Base-by-base conservation (phyloP, 64 coral and sea anemone genomes). In the Platygyra sinensis region DNA sequence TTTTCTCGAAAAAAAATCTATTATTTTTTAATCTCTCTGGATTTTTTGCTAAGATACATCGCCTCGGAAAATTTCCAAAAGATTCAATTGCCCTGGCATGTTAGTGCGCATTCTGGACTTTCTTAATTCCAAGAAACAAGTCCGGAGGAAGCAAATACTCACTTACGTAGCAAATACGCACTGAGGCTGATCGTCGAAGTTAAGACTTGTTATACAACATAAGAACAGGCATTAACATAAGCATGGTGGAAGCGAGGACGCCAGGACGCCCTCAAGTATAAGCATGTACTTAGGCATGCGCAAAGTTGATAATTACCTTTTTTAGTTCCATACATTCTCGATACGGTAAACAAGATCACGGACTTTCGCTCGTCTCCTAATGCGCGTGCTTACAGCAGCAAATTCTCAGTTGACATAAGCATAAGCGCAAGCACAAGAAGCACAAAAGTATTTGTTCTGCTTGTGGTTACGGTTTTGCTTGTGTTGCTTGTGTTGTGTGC, bases 371-470 rank as follows among this genome's bases (percentile, higher is more conserved):
- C 31, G 16, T 75, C n/a, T n/a, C 33, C 73, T 36, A 75, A 75
- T 75, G 73, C 73, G 10, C 31, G 73, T 39, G 31, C 31, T 75
- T 39, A 75, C 73, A 75, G 73, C 73, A 75, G 73, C 73, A 42
- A 75, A 75, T 75, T 75, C 73, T 75, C 28, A 75, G 0, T 75
- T 75, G 73, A 75, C 73, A 75, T 75, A 75, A 75, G 73, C 73
- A 75, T 49, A 75, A 75, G 73, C 15, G 32, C 73, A 75, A 75
- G 73, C 31, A 75, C 73, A 75, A 75, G 32, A 49, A 76, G 16
- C 36, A 76, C 73, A 76, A 76, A 39, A 76, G 16, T 33, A 49
- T 76, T 76, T 39, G 73, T 76, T 76, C 36, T 76, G 31, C 73
- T 76, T 76, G 60, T 62, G 60, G 6, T 62, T 22, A 62, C 60